Evolutionary conservation across 2,797 vertebrate genomes (phyloP).

Genomic region (Picus viridis): DNA sequence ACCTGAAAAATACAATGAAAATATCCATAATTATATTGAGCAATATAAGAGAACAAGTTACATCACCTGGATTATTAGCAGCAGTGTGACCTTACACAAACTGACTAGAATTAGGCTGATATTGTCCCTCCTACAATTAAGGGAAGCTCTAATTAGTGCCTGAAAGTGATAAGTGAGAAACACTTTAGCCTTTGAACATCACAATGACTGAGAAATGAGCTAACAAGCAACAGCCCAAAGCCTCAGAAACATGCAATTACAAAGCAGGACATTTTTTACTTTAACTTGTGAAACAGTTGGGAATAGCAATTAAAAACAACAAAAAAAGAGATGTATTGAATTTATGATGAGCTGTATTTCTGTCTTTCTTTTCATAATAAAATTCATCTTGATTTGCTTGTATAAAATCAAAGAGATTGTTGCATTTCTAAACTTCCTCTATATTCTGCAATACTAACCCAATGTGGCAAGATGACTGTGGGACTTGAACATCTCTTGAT

Average conservation of each 20-base stretch:
- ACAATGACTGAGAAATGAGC: constrained; percentile 20
- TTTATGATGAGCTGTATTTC: not conserved
- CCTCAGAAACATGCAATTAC: not conserved
- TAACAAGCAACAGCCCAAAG: not conserved
- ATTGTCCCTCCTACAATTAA: constrained; percentile 53
- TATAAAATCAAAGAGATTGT: not conserved
- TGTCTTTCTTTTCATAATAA: not conserved
- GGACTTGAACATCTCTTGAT: no score
- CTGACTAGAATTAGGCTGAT: constrained; percentile 38
- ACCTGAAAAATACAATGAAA: constrained; percentile 61
- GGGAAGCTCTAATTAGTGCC: constrained; percentile 43
- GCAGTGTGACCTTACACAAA: constrained; percentile 35
- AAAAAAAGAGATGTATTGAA: not conserved
- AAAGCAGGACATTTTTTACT: not conserved
- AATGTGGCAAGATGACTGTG: not conserved
- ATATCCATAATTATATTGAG: constrained; percentile 25
- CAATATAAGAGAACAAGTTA: constrained; percentile 37
- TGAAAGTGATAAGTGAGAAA: constrained; percentile 33
- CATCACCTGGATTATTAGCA: constrained; percentile 20
- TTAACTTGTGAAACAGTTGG: not conserved
- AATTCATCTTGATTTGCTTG: not conserved
- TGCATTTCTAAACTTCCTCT: not conserved
- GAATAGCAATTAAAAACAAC: not conserved
- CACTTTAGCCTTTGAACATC: constrained; percentile 30
- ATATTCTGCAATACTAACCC: not conserved